phyloP scores from a whole-genome alignment of 2,888 invertebrate species.

The Sclerodermus sp. region DNA sequence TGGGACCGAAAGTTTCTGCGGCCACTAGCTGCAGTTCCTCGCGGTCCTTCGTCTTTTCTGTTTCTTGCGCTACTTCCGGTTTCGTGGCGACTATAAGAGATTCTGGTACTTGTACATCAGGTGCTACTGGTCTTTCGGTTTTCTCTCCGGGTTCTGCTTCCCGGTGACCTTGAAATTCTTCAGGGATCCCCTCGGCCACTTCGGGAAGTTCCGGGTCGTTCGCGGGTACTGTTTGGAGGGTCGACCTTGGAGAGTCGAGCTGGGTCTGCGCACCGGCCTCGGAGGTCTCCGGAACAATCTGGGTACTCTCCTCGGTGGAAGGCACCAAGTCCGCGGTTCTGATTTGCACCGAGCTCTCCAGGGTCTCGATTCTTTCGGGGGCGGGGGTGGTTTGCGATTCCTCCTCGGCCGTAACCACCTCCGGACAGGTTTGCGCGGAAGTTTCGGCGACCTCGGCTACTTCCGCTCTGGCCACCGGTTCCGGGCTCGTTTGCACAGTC shows the following conservation, averaged over 20 bases:
- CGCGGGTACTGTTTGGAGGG: neutral
- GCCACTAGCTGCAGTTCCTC: constrained; percentile 9
- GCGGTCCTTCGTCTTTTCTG: constrained; percentile 2
- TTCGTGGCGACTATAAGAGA: constrained; percentile 3
- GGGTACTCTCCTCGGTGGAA: constrained; percentile 47
- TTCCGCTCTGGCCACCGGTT: too few relatives aligned
- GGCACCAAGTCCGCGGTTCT: constrained; percentile 34
- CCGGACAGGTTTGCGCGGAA: constrained; percentile 38
- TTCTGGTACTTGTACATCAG: constrained; percentile 36
- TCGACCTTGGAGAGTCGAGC: constrained; percentile 10
- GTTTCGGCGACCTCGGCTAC: constrained; percentile 20
- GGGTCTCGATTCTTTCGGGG: constrained; percentile 35
- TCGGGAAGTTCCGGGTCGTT: neutral
- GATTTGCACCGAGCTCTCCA: constrained; percentile 43
- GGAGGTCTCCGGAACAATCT: constrained; percentile 42
- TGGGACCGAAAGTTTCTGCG: too few relatives aligned
- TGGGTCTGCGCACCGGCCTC: constrained; percentile 38
- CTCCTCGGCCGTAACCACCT: constrained; percentile 50
- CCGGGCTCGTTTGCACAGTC: constrained; percentile 41
- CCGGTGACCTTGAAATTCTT: neutral
- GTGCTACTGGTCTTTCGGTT: constrained; percentile 29
- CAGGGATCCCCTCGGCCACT: neutral
- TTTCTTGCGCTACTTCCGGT: constrained; percentile 16
- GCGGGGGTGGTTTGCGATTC: constrained; percentile 32
- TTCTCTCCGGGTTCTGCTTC: constrained; percentile 5